Conservation (phyloP, 2,888 invertebrate species). For the Synergus laeviventris region DNA sequence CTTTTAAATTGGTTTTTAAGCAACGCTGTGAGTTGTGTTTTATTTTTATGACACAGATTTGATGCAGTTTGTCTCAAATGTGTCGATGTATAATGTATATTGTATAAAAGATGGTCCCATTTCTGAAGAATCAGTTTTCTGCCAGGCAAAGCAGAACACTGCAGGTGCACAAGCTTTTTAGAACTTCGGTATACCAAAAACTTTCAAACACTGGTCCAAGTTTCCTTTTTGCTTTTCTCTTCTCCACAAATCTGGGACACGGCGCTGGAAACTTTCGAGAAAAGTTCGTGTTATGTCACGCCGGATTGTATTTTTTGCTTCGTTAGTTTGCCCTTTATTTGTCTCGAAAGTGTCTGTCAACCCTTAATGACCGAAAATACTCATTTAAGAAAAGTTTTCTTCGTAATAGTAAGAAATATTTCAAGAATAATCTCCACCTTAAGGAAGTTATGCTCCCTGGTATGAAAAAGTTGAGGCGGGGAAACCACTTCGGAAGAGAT, state of each 20-base stretch:
- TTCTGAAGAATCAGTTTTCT: neutral
- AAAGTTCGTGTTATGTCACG: constrained; percentile 22
- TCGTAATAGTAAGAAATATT: no score
- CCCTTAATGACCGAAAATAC: neutral
- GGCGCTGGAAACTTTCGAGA: neutral
- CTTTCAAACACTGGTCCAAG: constrained; percentile 9
- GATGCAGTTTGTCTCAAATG: no score
- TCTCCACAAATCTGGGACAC: constrained; percentile 27
- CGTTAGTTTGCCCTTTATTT: neutral
- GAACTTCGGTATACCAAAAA: constrained; percentile 15
- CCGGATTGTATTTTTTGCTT: constrained; percentile 11
- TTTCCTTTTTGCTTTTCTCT: constrained; percentile 22
- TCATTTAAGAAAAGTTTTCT: no score
- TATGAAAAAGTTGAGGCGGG: neutral
- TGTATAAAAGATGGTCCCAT: neutral
- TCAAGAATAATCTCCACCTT: neutral
- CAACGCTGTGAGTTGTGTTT: neutral
- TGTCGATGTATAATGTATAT: neutral
- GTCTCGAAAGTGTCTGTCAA: neutral
- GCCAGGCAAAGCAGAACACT: constrained; percentile 10
- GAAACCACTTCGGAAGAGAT: neutral
- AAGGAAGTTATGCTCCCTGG: no score
- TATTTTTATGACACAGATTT: no score
- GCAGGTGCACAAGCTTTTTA: constrained; percentile 27
- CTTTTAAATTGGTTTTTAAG: neutral